These are phyloP conservation scores for Oligia fasciuncula DNA, from an alignment of 2,888 invertebrate genomes.

Conservation along the genomic window DNA sequence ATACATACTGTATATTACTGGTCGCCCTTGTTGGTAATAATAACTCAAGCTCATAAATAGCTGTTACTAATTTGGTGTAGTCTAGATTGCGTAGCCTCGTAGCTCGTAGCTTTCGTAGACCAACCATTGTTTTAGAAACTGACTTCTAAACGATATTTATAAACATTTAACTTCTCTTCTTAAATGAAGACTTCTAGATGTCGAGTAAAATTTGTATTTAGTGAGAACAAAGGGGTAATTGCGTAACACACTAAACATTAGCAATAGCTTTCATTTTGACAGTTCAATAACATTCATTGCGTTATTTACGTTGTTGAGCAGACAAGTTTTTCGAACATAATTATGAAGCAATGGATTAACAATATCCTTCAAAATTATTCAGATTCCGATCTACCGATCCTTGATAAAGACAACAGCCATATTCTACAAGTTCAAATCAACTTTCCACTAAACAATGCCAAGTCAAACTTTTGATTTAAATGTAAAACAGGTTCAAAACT, in stretches of 20 bases:
- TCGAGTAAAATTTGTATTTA: neutral
- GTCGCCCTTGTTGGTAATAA: neutral
- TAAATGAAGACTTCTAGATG: neutral
- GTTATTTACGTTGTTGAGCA: neutral
- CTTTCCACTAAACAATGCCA: neutral
- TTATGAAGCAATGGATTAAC: neutral
- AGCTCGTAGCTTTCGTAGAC: neutral
- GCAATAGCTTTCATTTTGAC: neutral
- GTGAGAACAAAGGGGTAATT: neutral
- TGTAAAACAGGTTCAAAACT: slow-evolving; percentile 44
- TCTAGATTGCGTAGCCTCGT: neutral
- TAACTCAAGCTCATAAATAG: neutral
- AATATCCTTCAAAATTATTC: neutral
- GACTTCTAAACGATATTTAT: neutral
- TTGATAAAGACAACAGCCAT: neutral
- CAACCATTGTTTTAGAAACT: neutral
- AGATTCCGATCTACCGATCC: neutral
- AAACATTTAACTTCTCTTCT: neutral
- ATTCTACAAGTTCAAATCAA: neutral
- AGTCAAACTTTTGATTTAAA: slow-evolving; percentile 42
- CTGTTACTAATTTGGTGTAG: neutral
- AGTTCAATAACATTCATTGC: neutral
- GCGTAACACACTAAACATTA: neutral
- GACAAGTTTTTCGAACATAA: neutral
- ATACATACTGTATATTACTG: neutral